Evolutionary conservation across 2,113 vertebrate species (phyloP).

Genomic region (Crotalus viridis): DNA sequence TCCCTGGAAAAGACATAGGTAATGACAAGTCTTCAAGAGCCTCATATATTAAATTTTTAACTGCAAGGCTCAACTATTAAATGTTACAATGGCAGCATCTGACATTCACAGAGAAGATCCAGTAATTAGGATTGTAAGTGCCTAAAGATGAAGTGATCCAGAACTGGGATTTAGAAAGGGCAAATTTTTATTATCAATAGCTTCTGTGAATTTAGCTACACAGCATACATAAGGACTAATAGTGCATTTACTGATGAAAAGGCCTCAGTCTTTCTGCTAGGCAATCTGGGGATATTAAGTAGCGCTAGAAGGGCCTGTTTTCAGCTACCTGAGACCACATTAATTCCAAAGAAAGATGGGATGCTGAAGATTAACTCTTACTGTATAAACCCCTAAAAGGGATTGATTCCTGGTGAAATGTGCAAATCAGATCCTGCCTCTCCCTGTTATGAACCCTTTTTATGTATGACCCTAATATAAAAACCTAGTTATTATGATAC

Average conservation of each 20-base stretch:
- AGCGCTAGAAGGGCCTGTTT: background rate
- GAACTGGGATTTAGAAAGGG: background rate
- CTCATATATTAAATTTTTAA: background rate
- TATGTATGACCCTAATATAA: background rate
- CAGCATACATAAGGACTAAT: background rate
- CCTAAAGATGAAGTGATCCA: background rate
- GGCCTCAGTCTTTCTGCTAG: background rate
- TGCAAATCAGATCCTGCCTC: background rate
- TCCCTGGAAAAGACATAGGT: background rate
- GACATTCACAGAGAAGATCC: background rate
- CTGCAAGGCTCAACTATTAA: background rate
- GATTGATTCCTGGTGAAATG: background rate
- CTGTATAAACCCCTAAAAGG: background rate
- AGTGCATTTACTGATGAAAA: background rate
- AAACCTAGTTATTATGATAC: background rate
- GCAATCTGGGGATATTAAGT: background rate
- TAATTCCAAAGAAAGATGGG: background rate
- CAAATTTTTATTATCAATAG: background rate
- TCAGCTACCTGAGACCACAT: background rate
- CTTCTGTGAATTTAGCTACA: background rate
- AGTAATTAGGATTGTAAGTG: background rate
- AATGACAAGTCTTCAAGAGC: background rate
- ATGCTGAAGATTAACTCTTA: background rate
- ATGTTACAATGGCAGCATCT: background rate
- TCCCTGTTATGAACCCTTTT: background rate